Percentiles rank a stretch among this genome's conserved stretches.
Evolutionary conservation across 2,113 vertebrate genomes (phyloP).

Genomic region (Alethe castanea): DNA sequence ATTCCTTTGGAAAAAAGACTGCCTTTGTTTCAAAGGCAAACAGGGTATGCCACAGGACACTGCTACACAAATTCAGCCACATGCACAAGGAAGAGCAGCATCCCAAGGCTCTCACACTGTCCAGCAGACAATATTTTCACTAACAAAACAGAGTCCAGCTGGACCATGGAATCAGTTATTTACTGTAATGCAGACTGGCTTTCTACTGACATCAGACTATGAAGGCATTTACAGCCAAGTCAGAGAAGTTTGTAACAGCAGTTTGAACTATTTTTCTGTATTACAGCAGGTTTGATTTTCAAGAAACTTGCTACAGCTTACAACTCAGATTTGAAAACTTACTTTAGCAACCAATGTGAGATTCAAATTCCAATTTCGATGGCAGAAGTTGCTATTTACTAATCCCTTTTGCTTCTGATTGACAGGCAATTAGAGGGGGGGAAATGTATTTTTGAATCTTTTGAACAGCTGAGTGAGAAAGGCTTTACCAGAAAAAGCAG

Average conservation of each 20-base stretch:
- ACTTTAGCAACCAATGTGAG: not conserved
- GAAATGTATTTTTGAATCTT: not conserved
- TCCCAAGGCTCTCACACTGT: not conserved
- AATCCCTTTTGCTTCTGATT: not conserved
- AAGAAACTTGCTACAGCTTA: not conserved
- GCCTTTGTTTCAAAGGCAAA: not conserved
- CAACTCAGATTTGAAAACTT: not conserved
- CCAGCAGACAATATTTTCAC: not conserved
- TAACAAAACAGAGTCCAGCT: not conserved
- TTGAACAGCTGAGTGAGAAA: not conserved
- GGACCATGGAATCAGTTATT: not conserved
- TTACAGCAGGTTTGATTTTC: not conserved
- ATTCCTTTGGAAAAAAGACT: not conserved
- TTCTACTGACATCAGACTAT: not conserved
- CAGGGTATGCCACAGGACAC: not conserved
- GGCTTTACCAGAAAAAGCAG: not conserved
- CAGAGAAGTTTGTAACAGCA: not conserved
- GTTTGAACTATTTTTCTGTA: not conserved
- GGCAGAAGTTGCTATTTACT: not conserved
- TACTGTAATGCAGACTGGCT: not conserved
- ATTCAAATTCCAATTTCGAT: not conserved
- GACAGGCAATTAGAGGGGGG: not conserved
- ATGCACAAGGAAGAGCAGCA: not conserved
- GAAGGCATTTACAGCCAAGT: not conserved
- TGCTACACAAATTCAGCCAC: not conserved